phyloP scores from a whole-genome alignment of 2,797 vertebrate species.

The Mormyrus proboscirostris region DNA sequence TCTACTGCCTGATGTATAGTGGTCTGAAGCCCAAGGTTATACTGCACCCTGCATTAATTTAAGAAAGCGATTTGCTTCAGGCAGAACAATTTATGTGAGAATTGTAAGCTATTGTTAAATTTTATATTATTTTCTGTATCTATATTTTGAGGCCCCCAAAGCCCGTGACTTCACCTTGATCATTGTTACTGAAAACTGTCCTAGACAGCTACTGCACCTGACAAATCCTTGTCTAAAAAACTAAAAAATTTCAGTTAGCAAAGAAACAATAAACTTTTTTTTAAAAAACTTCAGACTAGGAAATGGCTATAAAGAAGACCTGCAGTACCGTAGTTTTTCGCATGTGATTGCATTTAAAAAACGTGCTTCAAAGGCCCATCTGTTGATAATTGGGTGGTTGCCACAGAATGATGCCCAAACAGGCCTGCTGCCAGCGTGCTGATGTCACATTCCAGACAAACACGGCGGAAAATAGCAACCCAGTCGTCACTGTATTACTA shows the following conservation, averaged over 20 bases:
- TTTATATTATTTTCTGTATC: not conserved
- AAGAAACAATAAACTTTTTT: not conserved
- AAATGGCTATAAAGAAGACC: not conserved
- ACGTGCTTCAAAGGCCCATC: slow-evolving; percentile 11
- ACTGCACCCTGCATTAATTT: not conserved
- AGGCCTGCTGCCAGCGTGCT: slow-evolving; percentile 28
- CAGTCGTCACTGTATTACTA: slow-evolving; percentile 36
- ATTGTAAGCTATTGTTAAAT: not conserved
- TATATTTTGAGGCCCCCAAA: not conserved
- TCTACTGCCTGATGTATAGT: not conserved
- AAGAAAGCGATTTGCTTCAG: not conserved
- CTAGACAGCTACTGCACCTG: not conserved
- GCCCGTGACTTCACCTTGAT: not conserved
- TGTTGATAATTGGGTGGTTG: slow-evolving; percentile 46
- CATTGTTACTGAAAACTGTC: not conserved
- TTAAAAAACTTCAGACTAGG: not conserved
- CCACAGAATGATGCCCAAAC: slow-evolving; percentile 44
- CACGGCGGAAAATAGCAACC: slow-evolving; percentile 13
- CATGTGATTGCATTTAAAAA: not conserved
- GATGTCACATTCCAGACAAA: slow-evolving; percentile 44
- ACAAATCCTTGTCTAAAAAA: not conserved
- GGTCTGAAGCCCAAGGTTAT: not conserved
- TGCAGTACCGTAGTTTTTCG: not conserved
- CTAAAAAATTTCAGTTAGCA: not conserved
- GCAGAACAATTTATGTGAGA: not conserved